Percentiles rank a stretch among this genome's conserved stretches.
Evolutionary conservation across 2,888 invertebrate species (phyloP).

Genomic region (Acronicta alni): DNA sequence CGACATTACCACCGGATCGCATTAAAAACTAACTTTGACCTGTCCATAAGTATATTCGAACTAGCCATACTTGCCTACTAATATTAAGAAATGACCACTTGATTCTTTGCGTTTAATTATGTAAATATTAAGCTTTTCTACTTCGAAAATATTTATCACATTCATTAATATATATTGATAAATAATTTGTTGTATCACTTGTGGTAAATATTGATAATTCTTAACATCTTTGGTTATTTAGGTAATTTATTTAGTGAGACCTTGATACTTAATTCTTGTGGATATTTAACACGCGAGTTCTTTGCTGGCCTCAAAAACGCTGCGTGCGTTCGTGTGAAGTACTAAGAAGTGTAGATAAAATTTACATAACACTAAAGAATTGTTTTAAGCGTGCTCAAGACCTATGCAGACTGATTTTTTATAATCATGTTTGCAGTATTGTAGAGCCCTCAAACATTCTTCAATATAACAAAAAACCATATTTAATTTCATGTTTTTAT

Average conservation of each 20-base stretch:
- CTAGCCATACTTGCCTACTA: not conserved
- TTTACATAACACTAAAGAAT: constrained; percentile 17
- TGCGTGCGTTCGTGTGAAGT: too few species aligned
- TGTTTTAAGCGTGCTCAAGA: not conserved
- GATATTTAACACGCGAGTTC: not conserved
- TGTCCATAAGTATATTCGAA: not conserved
- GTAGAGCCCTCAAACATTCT: too few species aligned
- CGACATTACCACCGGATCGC: constrained; percentile 22
- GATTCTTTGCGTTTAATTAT: not conserved
- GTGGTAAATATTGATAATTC: not conserved
- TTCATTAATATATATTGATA: too few species aligned
- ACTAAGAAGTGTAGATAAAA: constrained; percentile 20
- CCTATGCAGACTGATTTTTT: not conserved
- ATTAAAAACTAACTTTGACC: constrained; percentile 28
- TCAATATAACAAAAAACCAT: too few species aligned
- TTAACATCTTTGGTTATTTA: not conserved
- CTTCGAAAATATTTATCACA: too few species aligned
- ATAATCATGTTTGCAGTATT: too few species aligned
- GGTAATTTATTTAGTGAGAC: not conserved
- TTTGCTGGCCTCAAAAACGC: constrained; percentile 6
- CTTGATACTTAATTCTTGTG: not conserved
- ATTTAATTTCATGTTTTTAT: too few species aligned
- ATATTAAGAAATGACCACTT: too few species aligned
- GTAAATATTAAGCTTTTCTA: too few species aligned
- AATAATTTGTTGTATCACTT: too few species aligned